These are phyloP conservation scores for Neoascia interrupta DNA, from an alignment of 2,888 invertebrate species.

Conservation along the genomic window DNA sequence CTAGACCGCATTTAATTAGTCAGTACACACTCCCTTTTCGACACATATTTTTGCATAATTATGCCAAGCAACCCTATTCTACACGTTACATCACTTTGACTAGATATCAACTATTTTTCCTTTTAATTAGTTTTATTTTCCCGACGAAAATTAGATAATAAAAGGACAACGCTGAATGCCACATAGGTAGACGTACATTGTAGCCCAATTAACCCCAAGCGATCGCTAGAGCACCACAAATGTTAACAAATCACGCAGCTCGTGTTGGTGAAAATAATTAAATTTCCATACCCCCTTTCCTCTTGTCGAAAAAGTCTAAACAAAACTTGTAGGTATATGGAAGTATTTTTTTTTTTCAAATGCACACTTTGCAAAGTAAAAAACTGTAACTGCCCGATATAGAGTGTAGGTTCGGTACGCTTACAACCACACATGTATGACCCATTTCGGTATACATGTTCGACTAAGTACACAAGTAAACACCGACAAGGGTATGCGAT, in stretches of 20 bases:
- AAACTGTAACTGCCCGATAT: background rate
- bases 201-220: background rate
- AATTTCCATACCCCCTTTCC: background rate
- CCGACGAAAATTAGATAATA: background rate
- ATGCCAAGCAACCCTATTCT: too few species aligned
- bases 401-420: too few species aligned
- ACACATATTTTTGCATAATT: too few species aligned
- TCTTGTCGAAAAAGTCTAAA: too few species aligned
- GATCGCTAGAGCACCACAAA: conserved; percentile 21
- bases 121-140: background rate
- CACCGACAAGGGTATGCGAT: too few species aligned
- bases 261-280: conserved; percentile 19
- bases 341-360: background rate
- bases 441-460: conserved; percentile 8
- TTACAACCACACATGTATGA: conserved; percentile 11
- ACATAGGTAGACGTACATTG: background rate
- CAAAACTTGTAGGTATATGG: too few species aligned
- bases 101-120: too few species aligned
- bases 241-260: conserved; percentile 39
- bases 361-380: background rate
- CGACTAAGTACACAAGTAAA: conserved; percentile 8
- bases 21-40: too few species aligned
- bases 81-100: too few species aligned
- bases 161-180: background rate
- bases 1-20: too few species aligned